Percentiles rank a stretch among this genome's conserved stretches.
These are phyloP conservation scores for Trissolcus basalis DNA, from an alignment of 1,140 invertebrate genomes.

Conservation along the genomic window DNA sequence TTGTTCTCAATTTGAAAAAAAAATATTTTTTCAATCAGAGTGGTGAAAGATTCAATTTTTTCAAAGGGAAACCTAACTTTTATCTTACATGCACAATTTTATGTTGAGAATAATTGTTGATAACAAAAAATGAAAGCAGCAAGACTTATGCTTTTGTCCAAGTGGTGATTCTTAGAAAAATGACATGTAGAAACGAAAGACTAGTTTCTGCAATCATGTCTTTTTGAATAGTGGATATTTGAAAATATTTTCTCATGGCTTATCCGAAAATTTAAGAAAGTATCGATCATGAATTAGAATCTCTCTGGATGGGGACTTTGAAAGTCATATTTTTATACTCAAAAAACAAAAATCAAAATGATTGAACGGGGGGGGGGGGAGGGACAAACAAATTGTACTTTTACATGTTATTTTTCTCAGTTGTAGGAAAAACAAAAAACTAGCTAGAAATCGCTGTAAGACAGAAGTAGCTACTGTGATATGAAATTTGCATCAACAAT, in stretches of 20 bases:
- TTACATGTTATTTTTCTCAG: slow-evolving; percentile 8
- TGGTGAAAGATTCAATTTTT: neutral
- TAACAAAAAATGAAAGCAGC: slow-evolving; percentile 26
- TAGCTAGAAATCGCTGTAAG: slow-evolving; percentile 14
- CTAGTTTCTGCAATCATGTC: neutral
- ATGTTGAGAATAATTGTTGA: slow-evolving; percentile 18
- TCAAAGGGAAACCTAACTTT: neutral
- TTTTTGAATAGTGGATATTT: too few relatives aligned
- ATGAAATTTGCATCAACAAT: slow-evolving; percentile 38
- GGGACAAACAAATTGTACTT: neutral
- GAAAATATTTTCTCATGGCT: too few relatives aligned
- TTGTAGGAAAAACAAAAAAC: slow-evolving; percentile 8
- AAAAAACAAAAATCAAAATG: too few relatives aligned
- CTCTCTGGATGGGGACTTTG: too few relatives aligned
- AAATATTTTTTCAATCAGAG: neutral
- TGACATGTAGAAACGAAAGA: neutral
- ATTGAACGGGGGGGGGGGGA: too few relatives aligned
- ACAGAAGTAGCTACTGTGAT: slow-evolving; percentile 54
- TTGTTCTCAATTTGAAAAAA: neutral
- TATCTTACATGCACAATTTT: slow-evolving; percentile 35
- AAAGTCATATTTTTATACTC: too few relatives aligned
- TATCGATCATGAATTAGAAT: too few relatives aligned
- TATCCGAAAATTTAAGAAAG: too few relatives aligned
- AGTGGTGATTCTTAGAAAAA: slow-evolving; percentile 1
- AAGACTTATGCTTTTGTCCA: slow-evolving; percentile 42